Percentiles rank a stretch among this genome's conserved stretches.
Conservation (phyloP, 2,113 vertebrate genomes). For the Hypocryptadius cinnamomeus region DNA sequence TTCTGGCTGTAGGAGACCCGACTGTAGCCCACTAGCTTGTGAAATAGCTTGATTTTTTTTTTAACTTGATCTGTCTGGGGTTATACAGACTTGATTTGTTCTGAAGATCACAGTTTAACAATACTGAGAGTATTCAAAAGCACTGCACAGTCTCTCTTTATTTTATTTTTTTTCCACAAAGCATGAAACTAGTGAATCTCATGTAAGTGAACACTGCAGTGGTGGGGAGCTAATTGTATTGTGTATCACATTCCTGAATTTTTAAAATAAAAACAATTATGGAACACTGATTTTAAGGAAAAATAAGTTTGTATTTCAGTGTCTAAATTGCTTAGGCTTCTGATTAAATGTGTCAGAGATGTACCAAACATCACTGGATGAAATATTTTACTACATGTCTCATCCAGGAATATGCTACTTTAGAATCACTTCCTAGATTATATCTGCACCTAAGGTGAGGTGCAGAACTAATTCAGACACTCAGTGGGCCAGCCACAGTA, state of each 20-base stretch:
- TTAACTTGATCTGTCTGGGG: background rate
- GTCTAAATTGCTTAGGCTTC: background rate
- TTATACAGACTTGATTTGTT: background rate
- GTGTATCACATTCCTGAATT: slow-evolving; percentile 53
- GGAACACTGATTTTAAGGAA: slow-evolving; percentile 36
- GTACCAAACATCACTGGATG: background rate
- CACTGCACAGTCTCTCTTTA: background rate
- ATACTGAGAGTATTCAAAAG: slow-evolving; percentile 12
- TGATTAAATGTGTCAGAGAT: background rate
- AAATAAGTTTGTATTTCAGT: slow-evolving; percentile 24
- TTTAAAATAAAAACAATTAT: slow-evolving; percentile 30
- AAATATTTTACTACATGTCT: background rate
- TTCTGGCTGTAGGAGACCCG: background rate
- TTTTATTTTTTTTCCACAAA: background rate
- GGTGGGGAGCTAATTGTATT: slow-evolving; percentile 49
- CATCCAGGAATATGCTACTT: background rate
- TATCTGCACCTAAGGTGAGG: background rate
- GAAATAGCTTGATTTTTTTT: slow-evolving; percentile 15
- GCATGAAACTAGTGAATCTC: slow-evolving; percentile 19
- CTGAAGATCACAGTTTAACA: background rate
- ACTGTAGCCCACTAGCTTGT: slow-evolving; percentile 23
- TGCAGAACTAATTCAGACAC: background rate
- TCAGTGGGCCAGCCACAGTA: background rate
- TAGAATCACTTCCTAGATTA: background rate
- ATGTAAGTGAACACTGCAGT: slow-evolving; percentile 26